These are phyloP conservation scores for Acanthurus leucopareius DNA, from an alignment of 2,797 vertebrate genomes.

Conservation along the genomic window DNA sequence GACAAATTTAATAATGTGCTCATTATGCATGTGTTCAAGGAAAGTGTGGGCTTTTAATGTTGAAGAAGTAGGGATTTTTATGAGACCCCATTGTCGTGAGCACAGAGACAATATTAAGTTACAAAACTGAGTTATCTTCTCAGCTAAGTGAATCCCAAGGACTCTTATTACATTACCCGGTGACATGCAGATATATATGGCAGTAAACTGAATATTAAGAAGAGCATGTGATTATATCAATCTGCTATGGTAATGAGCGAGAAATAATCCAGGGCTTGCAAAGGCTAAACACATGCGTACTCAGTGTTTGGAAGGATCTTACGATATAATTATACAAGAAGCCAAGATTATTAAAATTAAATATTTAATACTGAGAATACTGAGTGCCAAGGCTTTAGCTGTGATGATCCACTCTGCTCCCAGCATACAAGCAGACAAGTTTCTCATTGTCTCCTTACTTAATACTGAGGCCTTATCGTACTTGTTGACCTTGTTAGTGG, in stretches of 20 bases:
- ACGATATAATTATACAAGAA: constrained; percentile 56
- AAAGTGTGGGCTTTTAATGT: constrained; percentile 68
- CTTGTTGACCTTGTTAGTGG: constrained; percentile 60
- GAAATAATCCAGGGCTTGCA: constrained; percentile 59
- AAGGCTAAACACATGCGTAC: constrained; percentile 40
- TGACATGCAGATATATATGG: constrained; percentile 70
- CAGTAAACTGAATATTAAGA: constrained; percentile 78
- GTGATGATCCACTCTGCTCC: constrained; percentile 13
- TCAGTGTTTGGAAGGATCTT: constrained; percentile 52
- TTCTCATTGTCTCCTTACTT: constrained; percentile 42
- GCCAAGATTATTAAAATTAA: constrained; percentile 64
- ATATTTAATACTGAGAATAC: constrained; percentile 47
- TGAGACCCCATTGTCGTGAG: constrained; percentile 70
- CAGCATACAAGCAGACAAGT: constrained; percentile 15
- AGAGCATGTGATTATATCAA: constrained; percentile 76
- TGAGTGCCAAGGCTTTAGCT: constrained; percentile 15
- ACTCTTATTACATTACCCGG: constrained; percentile 78
- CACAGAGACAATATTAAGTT: constrained; percentile 76
- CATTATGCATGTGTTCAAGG: constrained; percentile 71
- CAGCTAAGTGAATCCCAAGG: constrained; percentile 79
- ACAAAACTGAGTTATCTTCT: constrained; percentile 80
- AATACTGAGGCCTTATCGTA: constrained; percentile 10
- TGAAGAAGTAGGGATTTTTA: constrained; percentile 56
- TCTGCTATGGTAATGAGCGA: constrained; percentile 69
- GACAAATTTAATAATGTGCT: constrained; percentile 79